Conservation (phyloP, 2,113 vertebrate genomes). For the Tyto alba region DNA sequence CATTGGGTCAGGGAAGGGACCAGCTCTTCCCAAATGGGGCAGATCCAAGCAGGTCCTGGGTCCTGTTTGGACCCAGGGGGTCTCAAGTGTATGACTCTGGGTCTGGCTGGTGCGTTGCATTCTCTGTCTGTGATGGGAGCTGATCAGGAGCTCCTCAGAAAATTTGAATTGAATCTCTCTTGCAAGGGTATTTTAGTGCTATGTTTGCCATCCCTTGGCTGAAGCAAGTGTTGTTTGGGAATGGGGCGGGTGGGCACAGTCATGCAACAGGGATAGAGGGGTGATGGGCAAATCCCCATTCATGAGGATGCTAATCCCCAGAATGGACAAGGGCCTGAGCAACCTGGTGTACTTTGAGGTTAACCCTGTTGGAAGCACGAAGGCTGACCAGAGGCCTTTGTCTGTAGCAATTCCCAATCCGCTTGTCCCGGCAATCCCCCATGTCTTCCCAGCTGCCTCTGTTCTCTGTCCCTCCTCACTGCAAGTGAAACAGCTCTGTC, state of each 20-base stretch:
- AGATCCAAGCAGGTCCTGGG: not conserved
- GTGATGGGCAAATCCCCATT: not conserved
- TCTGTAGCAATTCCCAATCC: not conserved
- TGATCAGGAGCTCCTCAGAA: not conserved
- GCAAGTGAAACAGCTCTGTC: not conserved
- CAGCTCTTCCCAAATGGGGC: not conserved
- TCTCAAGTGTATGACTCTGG: not conserved
- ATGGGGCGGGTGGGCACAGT: not conserved
- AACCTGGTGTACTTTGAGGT: not conserved
- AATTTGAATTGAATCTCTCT: not conserved
- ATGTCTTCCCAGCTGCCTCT: not conserved
- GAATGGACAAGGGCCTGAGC: not conserved
- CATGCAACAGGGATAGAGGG: not conserved
- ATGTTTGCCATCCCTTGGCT: not conserved
- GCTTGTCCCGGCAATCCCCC: not conserved
- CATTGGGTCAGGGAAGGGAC: not conserved
- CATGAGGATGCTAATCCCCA: not conserved
- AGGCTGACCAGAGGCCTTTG: not conserved
- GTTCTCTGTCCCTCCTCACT: not conserved
- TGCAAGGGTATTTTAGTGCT: not conserved
- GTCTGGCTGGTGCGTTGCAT: not conserved
- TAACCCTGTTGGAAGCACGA: not conserved
- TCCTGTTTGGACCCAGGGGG: not conserved
- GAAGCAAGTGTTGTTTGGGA: not conserved
- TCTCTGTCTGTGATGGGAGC: not conserved